These are phyloP conservation scores for Urocolius indicus DNA, from an alignment of 2,113 vertebrate genomes.

Conservation along the genomic window DNA sequence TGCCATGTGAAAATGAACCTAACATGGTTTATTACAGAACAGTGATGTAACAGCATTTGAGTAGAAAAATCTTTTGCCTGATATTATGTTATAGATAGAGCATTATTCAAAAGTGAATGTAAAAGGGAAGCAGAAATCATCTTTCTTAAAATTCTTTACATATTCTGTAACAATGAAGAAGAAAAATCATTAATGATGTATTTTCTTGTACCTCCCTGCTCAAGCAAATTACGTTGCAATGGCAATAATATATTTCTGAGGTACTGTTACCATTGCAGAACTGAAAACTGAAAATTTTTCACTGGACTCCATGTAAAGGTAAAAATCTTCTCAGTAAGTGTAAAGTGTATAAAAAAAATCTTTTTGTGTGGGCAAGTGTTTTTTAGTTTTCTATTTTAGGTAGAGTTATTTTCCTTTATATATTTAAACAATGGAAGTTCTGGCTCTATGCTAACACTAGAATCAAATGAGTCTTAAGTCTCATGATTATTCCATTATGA, in stretches of 20 bases:
- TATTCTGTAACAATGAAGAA: neutral
- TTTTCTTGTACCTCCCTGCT: neutral
- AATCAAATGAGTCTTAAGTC: neutral
- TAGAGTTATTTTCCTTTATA: neutral
- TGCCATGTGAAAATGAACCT: constrained; percentile 18
- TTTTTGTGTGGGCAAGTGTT: neutral
- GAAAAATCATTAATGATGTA: neutral
- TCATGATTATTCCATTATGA: neutral
- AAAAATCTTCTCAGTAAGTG: neutral
- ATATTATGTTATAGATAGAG: neutral
- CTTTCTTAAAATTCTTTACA: neutral
- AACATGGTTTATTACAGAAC: constrained; percentile 22
- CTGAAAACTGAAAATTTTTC: neutral
- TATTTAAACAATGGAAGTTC: neutral
- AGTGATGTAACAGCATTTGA: neutral
- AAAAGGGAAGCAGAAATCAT: neutral
- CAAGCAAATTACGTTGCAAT: neutral
- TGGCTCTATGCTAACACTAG: neutral
- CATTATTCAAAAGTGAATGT: neutral
- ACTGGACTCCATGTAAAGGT: neutral
- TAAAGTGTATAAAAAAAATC: neutral
- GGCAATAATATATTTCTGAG: neutral
- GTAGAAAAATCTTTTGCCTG: neutral
- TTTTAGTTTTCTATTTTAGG: neutral
- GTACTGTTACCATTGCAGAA: neutral